Evolutionary conservation across 2,797 vertebrate species (phyloP).

Genomic region (Alcedo quadribrachys): DNA sequence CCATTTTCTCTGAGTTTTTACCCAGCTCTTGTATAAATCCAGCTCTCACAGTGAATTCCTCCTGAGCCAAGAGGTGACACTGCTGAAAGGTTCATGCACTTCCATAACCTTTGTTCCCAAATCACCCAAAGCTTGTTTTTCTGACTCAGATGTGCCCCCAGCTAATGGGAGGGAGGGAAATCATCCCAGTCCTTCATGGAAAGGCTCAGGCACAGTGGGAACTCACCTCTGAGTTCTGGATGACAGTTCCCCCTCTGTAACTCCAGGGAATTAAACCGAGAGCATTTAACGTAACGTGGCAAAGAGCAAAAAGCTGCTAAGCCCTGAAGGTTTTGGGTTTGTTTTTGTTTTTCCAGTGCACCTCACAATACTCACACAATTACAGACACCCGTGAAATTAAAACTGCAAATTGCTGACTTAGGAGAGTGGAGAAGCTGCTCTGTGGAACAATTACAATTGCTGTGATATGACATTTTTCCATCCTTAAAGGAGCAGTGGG

Average conservation of each 20-base stretch:
- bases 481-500: not conserved
- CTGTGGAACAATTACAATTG: not conserved
- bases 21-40: not conserved
- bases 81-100: rapidly evolving
- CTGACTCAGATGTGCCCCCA: not conserved
- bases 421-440: not conserved
- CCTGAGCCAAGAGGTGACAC: not conserved
- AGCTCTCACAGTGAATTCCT: not conserved
- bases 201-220: rapidly evolving
- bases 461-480: not conserved
- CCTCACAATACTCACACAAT: not conserved
- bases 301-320: not conserved
- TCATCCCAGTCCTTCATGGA: rapidly evolving
- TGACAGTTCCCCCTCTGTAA: too few species aligned
- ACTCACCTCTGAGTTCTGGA: not conserved
- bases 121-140: not conserved
- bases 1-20: not conserved
- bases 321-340: not conserved
- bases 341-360: not conserved
- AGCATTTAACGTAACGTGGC: not conserved
- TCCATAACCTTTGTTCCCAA: not conserved
- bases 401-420: not conserved
- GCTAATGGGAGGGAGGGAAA: not conserved
- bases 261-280: not conserved
- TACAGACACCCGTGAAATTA: not conserved